phyloP scores from a whole-genome alignment of 2,113 vertebrate species.

The Podiceps cristatus region DNA sequence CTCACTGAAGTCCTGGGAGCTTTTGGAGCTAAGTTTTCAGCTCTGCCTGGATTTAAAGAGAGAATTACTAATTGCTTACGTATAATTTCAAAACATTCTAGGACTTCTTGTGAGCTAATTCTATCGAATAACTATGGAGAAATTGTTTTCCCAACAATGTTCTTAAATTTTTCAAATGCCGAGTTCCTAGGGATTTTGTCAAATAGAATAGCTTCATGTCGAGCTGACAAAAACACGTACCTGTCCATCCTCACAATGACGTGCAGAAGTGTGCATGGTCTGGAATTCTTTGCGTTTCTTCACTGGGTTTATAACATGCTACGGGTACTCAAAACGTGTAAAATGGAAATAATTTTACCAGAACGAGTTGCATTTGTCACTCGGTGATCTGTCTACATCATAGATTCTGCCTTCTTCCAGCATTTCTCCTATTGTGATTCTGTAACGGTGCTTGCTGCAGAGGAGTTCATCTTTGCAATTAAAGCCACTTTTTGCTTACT shows the following conservation, averaged over 20 bases:
- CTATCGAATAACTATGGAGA: not conserved
- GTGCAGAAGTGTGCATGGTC: not conserved
- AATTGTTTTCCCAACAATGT: not conserved
- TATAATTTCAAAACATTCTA: not conserved
- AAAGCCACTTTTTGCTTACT: not conserved
- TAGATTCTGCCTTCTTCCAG: not conserved
- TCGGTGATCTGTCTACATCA: not conserved
- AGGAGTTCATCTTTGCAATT: not conserved
- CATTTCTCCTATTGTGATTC: not conserved
- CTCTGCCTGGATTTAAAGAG: not conserved
- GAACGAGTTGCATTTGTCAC: not conserved
- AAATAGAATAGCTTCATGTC: not conserved
- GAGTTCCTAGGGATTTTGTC: not conserved
- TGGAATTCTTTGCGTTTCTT: not conserved
- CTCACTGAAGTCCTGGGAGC: not conserved
- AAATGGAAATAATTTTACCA: not conserved
- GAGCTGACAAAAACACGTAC: not conserved
- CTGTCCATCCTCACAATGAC: not conserved
- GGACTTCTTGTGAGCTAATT: not conserved
- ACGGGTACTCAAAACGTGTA: not conserved
- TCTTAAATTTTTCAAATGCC: not conserved
- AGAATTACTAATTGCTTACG: not conserved
- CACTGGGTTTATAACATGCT: not conserved
- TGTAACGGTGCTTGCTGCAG: not conserved
- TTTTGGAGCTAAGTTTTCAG: rapidly evolving